Conservation (phyloP, 2,888 invertebrate genomes). For the Epinotia demarniana region DNA sequence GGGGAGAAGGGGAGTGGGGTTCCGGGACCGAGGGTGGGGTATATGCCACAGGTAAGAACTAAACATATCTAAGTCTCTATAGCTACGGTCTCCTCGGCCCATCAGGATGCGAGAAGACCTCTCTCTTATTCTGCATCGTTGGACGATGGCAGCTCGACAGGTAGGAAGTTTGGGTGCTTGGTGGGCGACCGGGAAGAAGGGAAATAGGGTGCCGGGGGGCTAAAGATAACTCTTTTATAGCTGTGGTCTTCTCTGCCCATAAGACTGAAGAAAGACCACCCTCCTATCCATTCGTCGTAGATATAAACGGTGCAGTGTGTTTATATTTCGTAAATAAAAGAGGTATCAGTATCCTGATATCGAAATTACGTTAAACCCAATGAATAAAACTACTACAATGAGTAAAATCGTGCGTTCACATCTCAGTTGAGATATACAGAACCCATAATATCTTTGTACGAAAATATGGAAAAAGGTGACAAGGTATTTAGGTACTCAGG, state of each 20-base stretch:
- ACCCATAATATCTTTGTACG: too few species aligned
- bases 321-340: too few species aligned
- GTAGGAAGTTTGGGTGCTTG: constrained; percentile 90
- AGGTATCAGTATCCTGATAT: too few species aligned
- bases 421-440: too few species aligned
- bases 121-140: constrained; percentile 92
- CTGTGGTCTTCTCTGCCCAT: constrained; percentile 94
- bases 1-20: constrained; percentile 84
- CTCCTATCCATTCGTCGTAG: constrained; percentile 83
- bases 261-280: constrained; percentile 96
- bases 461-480: too few species aligned
- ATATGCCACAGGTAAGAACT: constrained; percentile 92
- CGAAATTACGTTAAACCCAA: too few species aligned
- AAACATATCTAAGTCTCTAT: constrained; percentile 37
- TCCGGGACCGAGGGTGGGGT: constrained; percentile 91
- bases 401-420: too few species aligned
- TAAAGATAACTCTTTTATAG: constrained; percentile 66
- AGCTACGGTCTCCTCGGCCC: constrained; percentile 95
- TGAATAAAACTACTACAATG: too few species aligned
- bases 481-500: too few species aligned
- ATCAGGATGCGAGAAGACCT: constrained; percentile 96
- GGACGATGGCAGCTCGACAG: constrained; percentile 89
- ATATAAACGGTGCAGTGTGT: too few species aligned
- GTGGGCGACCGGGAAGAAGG: constrained; percentile 87
- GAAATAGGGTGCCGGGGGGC: constrained; percentile 85